Conservation (phyloP, 1,140 invertebrate genomes). For the Drosophila pandora region DNA sequence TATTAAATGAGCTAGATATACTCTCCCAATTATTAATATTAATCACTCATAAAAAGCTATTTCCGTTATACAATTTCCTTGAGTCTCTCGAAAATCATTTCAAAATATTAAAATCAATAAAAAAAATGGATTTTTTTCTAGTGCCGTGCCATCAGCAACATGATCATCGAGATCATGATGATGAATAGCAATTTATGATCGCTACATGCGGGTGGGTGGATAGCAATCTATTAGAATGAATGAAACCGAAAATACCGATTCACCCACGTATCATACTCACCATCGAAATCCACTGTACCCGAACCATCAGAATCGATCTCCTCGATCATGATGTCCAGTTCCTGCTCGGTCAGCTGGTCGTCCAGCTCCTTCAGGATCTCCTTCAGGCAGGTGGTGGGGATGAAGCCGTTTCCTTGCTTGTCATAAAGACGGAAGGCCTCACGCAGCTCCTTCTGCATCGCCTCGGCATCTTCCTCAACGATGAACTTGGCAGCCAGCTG, state of each 20-base stretch:
- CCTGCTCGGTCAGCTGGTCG: slow-evolving; percentile 95
- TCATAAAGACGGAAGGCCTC: slow-evolving; percentile 96
- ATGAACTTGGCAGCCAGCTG: slow-evolving; percentile 97
- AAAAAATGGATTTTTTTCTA: not conserved
- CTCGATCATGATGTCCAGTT: slow-evolving; percentile 97
- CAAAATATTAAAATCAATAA: not conserved
- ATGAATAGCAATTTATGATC: slow-evolving; percentile 59
- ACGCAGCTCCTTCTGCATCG: slow-evolving; percentile 94
- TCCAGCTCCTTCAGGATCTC: slow-evolving; percentile 97
- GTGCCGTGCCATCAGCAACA: not conserved
- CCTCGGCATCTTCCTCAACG: slow-evolving; percentile 97
- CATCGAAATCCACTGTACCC: slow-evolving; percentile 88
- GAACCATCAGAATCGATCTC: slow-evolving; percentile 98
- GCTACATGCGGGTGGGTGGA: slow-evolving; percentile 19
- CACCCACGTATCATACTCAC: slow-evolving; percentile 78
- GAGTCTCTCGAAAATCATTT: not conserved
- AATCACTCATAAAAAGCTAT: not conserved
- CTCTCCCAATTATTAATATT: not conserved
- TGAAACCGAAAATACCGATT: slow-evolving; percentile 20
- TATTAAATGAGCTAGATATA: not conserved
- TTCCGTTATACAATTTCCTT: not conserved
- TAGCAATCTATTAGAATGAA: slow-evolving; percentile 67
- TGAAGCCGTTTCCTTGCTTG: slow-evolving; percentile 97
- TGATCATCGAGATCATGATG: slow-evolving; percentile 39
- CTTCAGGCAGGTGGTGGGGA: slow-evolving; percentile 95